Base-by-base conservation (phyloP, 2,113 vertebrate genomes). In the Eira barbara region DNA sequence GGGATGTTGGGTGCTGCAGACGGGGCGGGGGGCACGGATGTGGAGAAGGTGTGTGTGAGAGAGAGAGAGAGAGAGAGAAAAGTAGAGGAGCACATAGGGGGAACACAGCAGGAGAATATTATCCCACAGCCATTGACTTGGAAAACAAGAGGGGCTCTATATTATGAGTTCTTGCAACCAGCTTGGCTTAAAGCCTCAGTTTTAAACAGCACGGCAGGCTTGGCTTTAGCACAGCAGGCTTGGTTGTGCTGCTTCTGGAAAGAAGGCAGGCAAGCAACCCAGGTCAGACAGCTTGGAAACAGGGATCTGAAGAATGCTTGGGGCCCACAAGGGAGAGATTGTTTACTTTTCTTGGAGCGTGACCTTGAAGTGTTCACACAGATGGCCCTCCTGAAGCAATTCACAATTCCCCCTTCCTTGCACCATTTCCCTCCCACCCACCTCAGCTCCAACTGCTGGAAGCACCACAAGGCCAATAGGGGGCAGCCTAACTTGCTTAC, bases 21-120 rank as follows among this genome's bases (percentile, higher is more conserved):
- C 3, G 4, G 4, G 59, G 61, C 2, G 27, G 1, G 1, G 27
- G 27, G 4, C 27, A 63, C 13, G 7, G n/a, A 36, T 71, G 18
- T 71, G 7, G 67, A 71, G 14, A 36, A 71, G 8, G 27, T 59
- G 57, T 59, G 57, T 23, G 6, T 6, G 21, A 57, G 57, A 57
- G 57, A 59, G 21, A 59, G 57, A 23, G 29, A 15, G 65, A 69
- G 31, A 69, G n/a, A 71, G 34, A 69, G 34, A 69, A 34, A 69
- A 7, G 2, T 6, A 69, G 67, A 69, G 67, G 7, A 36, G 18
- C 67, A 71, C 2, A 11, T 36, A 8, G 67, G 67, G 18, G 34
- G 34, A 69, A 69, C n/a, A n/a, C 34, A 36, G 34, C 8, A 69
- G 67, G n/a, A 71, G 67, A 71, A 71, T 17, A 71, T 71, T 71